Evolutionary conservation across 1,140 invertebrate genomes (phyloP).

Genomic region (Panulirus ornatus): DNA sequence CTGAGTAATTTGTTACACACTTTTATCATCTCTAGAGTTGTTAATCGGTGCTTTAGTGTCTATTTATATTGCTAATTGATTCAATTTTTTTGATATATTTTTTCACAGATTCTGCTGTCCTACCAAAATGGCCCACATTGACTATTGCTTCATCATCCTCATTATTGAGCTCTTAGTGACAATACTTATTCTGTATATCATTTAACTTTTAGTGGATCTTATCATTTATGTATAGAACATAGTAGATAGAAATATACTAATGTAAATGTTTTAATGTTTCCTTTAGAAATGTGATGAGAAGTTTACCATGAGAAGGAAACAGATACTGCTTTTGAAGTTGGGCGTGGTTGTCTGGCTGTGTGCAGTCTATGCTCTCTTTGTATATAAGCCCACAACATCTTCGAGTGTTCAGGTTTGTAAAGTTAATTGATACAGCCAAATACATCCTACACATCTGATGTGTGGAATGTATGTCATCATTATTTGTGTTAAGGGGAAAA

Average conservation of each 20-base stretch:
- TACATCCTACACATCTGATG: not conserved
- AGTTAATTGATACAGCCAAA: not conserved
- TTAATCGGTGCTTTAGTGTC: too few species aligned
- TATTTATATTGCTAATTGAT: too few species aligned
- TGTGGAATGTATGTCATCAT: not conserved
- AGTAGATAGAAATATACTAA: not conserved
- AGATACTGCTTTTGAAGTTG: constrained; percentile 3
- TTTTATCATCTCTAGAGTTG: not conserved
- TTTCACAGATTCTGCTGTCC: too few species aligned
- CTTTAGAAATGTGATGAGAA: not conserved
- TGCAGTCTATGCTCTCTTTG: not conserved
- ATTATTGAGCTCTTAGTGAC: too few species aligned
- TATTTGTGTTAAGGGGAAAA: too few species aligned
- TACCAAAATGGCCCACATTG: too few species aligned
- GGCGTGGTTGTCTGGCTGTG: not conserved
- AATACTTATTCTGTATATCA: too few species aligned
- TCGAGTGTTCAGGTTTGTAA: not conserved
- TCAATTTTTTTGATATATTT: too few species aligned
- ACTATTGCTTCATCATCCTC: too few species aligned
- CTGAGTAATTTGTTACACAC: not conserved
- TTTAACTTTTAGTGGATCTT: too few species aligned
- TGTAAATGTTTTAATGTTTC: not conserved
- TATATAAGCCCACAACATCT: not conserved
- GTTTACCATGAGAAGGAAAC: not conserved
- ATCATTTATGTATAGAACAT: too few species aligned